phyloP scores from a whole-genome alignment of 2,113 vertebrate genomes.

The Gila orcuttii region DNA sequence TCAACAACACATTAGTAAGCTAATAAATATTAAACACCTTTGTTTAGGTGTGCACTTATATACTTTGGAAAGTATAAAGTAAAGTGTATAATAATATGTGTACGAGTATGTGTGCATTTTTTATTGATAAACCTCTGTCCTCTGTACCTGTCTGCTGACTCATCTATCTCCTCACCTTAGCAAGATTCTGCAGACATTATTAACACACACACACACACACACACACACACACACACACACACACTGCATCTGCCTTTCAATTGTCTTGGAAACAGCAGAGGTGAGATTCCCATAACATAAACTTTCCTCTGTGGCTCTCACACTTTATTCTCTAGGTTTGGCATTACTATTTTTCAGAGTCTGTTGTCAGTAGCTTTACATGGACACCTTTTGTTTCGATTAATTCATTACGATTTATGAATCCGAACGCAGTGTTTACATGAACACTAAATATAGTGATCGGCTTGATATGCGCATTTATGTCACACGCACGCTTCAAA shows the following conservation, averaged over 20 bases:
- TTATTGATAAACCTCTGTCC: constrained; percentile 21
- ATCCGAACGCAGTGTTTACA: too few species aligned
- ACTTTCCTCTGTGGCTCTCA: background rate
- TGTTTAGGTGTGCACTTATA: constrained; percentile 3
- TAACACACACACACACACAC: constrained; percentile 40
- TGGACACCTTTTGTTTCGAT: too few species aligned
- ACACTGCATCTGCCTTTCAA: constrained; percentile 6
- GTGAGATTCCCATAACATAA: background rate
- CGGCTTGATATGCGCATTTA: too few species aligned
- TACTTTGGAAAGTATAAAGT: background rate
- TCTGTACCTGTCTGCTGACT: constrained; percentile 13
- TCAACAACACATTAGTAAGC: background rate
- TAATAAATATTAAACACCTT: background rate
- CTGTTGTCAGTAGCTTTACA: background rate
- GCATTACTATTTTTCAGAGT: background rate
- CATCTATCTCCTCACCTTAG: constrained; percentile 25
- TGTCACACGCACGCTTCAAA: too few species aligned
- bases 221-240: constrained; percentile 14
- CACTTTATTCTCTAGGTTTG: background rate
- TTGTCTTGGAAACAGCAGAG: constrained; percentile 16
- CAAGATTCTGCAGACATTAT: constrained; percentile 40
- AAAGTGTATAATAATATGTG: background rate
- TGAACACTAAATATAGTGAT: too few species aligned
- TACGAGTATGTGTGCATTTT: background rate
- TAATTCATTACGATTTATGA: too few species aligned